These are phyloP conservation scores for Enteromius radiatus DNA, from an alignment of 2,797 vertebrate species.

Conservation along the genomic window DNA sequence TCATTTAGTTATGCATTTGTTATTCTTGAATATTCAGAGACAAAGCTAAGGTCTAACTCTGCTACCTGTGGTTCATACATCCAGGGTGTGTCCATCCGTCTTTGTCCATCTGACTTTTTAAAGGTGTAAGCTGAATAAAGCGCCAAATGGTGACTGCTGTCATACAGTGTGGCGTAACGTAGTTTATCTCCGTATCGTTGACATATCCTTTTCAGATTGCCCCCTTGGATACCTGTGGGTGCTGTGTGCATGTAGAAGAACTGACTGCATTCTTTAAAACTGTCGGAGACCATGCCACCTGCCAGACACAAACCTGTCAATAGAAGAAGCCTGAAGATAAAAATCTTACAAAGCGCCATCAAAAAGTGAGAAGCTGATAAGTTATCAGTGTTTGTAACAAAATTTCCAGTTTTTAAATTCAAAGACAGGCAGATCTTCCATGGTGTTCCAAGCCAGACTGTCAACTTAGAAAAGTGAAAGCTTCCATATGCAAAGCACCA, in stretches of 20 bases:
- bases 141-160: constrained; percentile 65
- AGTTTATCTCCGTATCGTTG: constrained; percentile 71
- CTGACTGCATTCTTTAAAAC: constrained; percentile 73
- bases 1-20: background rate
- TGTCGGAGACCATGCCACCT: constrained; percentile 65
- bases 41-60: background rate
- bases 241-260: constrained; percentile 74
- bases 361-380: background rate
- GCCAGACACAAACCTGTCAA: constrained; percentile 48
- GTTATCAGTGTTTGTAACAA: background rate
- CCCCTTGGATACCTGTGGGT: constrained; percentile 67
- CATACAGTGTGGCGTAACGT: constrained; percentile 74
- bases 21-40: background rate
- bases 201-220: constrained; percentile 68
- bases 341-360: constrained; percentile 60
- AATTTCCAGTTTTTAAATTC: background rate
- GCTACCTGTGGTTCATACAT: constrained; percentile 80
- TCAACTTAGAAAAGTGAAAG: background rate
- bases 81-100: constrained; percentile 76
- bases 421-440: constrained; percentile 6
- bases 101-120: constrained; percentile 76
- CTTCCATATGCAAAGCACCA: constrained; percentile 51
- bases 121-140: constrained; percentile 78
- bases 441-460: background rate
- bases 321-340: constrained; percentile 58